Conservation (phyloP, 2,888 invertebrate genomes). For the Lasioglossum oenotherae region DNA sequence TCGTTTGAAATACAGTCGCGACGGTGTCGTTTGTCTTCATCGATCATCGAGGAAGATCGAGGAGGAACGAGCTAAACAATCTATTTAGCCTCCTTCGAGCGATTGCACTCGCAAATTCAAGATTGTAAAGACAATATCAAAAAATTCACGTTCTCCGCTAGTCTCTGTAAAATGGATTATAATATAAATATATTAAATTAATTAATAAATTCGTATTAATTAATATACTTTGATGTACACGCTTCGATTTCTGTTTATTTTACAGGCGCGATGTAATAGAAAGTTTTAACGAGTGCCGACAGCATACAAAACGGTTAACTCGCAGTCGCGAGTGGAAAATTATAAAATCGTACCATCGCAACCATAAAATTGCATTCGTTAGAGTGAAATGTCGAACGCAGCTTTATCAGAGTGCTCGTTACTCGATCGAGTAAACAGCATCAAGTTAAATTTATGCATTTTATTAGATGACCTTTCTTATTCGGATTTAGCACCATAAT, state of each 20-base stretch:
- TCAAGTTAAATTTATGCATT: not conserved
- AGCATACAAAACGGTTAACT: not conserved
- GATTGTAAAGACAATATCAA: not conserved
- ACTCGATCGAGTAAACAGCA: not conserved
- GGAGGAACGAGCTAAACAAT: slow-evolving; percentile 1
- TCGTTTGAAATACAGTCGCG: slow-evolving; percentile 4
- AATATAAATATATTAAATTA: too few relatives aligned
- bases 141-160: too few relatives aligned
- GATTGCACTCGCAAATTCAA: not conserved
- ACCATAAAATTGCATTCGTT: not conserved
- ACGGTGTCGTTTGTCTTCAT: slow-evolving; percentile 18
- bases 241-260: not conserved
- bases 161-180: not conserved
- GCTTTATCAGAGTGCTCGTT: not conserved
- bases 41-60: slow-evolving; percentile 30
- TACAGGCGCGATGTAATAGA: too few relatives aligned
- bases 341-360: slow-evolving; percentile 4
- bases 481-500: not conserved
- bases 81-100: not conserved
- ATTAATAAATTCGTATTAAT: not conserved
- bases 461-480: not conserved
- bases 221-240: not conserved
- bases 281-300: slow-evolving; percentile 43
- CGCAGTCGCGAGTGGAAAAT: not conserved
- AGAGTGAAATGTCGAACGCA: not conserved